Evolutionary conservation across 1,140 invertebrate genomes (phyloP), one percentile per base, ranked within the genome.

Genomic region (Trichonephila clavipes): DNA sequence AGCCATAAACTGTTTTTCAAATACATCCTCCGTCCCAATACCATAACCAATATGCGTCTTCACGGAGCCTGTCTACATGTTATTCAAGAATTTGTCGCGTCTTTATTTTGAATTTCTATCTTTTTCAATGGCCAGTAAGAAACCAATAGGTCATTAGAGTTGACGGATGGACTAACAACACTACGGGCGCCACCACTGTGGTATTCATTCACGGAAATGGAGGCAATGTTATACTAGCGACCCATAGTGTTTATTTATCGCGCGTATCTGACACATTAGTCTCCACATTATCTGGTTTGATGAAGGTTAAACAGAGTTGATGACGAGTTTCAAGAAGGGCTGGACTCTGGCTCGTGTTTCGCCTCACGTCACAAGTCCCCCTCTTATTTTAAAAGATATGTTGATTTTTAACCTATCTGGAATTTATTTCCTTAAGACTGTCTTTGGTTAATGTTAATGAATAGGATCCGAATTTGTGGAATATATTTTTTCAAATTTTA

Each of bases 71-170:
- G 28, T 16, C 18, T 5, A 34, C 16, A 40, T 77, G 72, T 77
- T 40, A 77, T 77, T 77, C 62, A 64, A 21, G 62, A 64, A 19
- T 64, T 64, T 64, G 72, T 77, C 72, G 72, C 72, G 72, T 34
- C 72, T 77, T 77, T 77, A 77, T 77, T 77, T 77, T 77, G 72
- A 77, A 77, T 77, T 77, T 77, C 28, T 77, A 24, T 77, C 72
- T 64, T 18, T 18, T 64, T 85, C 83, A 61, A 85, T 85, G 83
- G 83, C n/a, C 34, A 59, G 83, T 58, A 85, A 16, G 83, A 59
- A 61, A 85, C 51, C 83, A 85, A 85, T 85, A 85, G 83, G 83
- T 85, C 83, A 85, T 85, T 85, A 28, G 83, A 24, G 83, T 59
- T 59, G 83, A 85, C 83, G 58, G 51, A 85, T 85, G 83, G 51